phyloP scores from a whole-genome alignment of 2,113 vertebrate species.

The Rafetus swinhoei region DNA sequence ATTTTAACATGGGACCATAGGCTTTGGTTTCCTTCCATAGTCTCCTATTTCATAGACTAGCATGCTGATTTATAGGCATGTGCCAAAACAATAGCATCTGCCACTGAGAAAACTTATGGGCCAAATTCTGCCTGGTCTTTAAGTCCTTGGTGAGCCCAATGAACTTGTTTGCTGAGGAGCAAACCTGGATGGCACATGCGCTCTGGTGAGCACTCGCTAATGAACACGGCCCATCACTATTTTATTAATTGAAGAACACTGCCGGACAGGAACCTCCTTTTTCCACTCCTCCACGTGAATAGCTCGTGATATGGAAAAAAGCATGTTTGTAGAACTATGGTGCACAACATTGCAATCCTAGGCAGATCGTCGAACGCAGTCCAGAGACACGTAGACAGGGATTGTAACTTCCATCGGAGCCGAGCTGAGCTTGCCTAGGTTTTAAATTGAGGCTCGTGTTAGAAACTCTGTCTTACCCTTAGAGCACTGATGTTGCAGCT shows the following conservation, averaged over 20 bases:
- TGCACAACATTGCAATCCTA: fast-evolving
- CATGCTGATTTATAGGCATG: background rate
- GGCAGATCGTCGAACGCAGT: fast-evolving
- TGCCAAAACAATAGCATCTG: too few species aligned
- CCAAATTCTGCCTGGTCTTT: fast-evolving
- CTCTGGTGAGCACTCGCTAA: fast-evolving
- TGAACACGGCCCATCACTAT: background rate
- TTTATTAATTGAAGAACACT: background rate
- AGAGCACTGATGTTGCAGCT: fast-evolving
- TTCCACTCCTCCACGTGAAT: fast-evolving
- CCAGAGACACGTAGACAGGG: too few species aligned
- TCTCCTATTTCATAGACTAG: background rate
- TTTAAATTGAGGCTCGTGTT: fast-evolving
- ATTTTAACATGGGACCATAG: background rate
- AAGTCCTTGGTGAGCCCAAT: fast-evolving
- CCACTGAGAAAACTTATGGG: fast-evolving
- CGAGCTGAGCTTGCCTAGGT: fast-evolving
- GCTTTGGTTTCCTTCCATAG: too few species aligned
- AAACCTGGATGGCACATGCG: too few species aligned
- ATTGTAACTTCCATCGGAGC: fast-evolving
- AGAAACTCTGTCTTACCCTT: fast-evolving
- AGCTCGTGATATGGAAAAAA: fast-evolving
- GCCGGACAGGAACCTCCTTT: background rate
- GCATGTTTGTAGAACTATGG: fast-evolving
- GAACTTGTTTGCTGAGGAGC: background rate